Evolutionary conservation across 92 coral and sea anemone genomes (phyloP).

Genomic region (Porites evermanni): DNA sequence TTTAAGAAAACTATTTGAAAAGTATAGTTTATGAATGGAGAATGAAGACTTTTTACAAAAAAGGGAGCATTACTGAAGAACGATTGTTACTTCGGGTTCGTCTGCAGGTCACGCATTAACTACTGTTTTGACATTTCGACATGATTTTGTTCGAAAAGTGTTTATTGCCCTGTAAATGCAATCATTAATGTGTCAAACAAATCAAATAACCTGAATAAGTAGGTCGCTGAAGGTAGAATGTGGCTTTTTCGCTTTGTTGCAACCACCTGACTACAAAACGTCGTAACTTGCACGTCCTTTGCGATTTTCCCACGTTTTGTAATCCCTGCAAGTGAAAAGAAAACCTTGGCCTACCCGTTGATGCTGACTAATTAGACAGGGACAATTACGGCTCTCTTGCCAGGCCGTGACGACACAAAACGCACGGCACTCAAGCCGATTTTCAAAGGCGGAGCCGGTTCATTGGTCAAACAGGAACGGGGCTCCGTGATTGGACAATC

Average conservation of each 20-base stretch:
- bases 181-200: background rate
- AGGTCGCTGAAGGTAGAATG: background rate
- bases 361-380: constrained; percentile 50
- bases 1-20: too few relatives aligned
- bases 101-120: background rate
- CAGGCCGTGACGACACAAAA: constrained; percentile 23
- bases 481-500: constrained; percentile 67
- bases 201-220: background rate
- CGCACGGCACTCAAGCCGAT: constrained; percentile 5
- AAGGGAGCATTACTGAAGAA: background rate
- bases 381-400: constrained; percentile 8
- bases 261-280: background rate
- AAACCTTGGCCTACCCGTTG: constrained; percentile 10
- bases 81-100: background rate
- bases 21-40: too few relatives aligned
- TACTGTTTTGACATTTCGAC: background rate
- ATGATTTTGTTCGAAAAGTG: background rate
- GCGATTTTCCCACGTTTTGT: constrained; percentile 29
- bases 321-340: constrained; percentile 10
- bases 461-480: constrained; percentile 59
- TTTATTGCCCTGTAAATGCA: constrained; percentile 7
- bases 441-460: constrained; percentile 44
- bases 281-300: background rate
- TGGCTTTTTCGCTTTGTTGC: background rate
- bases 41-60: background rate